Evolutionary conservation across 2,797 vertebrate genomes (phyloP).

Genomic region (Halcyon leucocephala): DNA sequence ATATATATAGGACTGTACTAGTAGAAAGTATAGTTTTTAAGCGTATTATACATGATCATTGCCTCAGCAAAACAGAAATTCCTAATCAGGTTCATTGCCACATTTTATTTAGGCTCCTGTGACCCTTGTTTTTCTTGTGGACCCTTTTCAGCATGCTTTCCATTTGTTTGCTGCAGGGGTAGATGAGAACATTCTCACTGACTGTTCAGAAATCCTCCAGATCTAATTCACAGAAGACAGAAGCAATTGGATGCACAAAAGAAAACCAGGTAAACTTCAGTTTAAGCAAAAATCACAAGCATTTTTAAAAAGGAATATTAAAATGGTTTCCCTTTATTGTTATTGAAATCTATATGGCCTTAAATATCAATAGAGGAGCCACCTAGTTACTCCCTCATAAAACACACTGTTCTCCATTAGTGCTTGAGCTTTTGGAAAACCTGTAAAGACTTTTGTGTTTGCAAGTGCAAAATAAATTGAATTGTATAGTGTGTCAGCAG

Average conservation of each 20-base stretch:
- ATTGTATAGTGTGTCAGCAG: neutral
- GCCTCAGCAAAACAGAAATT: neutral
- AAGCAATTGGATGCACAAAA: neutral
- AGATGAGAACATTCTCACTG: neutral
- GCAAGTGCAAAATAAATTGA: neutral
- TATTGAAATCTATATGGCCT: neutral
- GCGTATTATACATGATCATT: neutral
- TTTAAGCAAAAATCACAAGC: neutral
- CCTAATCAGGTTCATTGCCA: neutral
- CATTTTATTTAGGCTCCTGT: neutral
- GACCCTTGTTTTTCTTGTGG: neutral
- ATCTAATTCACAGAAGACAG: neutral
- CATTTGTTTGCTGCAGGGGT: rapidly evolving
- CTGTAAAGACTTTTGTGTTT: neutral
- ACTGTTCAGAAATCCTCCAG: neutral
- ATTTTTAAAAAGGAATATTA: neutral
- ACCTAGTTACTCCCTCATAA: neutral
- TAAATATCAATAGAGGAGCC: neutral
- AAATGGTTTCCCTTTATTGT: neutral
- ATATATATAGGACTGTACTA: neutral
- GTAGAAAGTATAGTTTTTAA: neutral
- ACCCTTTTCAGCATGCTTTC: neutral
- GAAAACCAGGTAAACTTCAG: neutral
- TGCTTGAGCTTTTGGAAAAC: neutral
- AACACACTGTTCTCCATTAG: neutral